Conservation (phyloP, 1,140 invertebrate genomes). For the Papilio aristodemus region DNA sequence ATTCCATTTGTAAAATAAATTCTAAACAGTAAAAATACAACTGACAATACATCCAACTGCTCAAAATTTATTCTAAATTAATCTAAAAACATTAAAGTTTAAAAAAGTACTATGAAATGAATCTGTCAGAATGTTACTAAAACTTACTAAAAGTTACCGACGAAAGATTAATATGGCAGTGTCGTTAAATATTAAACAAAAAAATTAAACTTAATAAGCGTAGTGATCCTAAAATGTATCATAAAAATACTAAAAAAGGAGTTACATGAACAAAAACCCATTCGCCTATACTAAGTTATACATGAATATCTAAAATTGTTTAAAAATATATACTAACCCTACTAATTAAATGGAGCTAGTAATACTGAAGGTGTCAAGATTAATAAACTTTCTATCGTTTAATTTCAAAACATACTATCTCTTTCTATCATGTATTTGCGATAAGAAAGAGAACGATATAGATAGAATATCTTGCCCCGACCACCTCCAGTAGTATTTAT, state of each 20-base stretch:
- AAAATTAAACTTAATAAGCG: slow-evolving; percentile 62
- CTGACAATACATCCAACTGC: slow-evolving; percentile 35
- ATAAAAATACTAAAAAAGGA: slow-evolving; percentile 36
- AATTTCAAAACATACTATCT: background rate
- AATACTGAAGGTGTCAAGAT: slow-evolving; percentile 7
- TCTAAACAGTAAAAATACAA: slow-evolving; percentile 36
- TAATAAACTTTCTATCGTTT: background rate
- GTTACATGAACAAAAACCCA: slow-evolving; percentile 19
- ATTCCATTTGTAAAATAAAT: slow-evolving; percentile 34
- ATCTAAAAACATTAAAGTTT: slow-evolving; percentile 35
- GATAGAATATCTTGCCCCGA: slow-evolving; percentile 18
- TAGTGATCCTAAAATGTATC: slow-evolving; percentile 53
- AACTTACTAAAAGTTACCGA: slow-evolving; percentile 35
- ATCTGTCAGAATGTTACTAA: slow-evolving; percentile 20
- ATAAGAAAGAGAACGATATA: slow-evolving; percentile 21
- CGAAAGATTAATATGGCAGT: slow-evolving; percentile 64
- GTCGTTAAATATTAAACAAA: slow-evolving; percentile 48
- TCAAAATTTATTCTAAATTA: slow-evolving; percentile 42
- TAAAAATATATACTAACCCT: slow-evolving; percentile 20
- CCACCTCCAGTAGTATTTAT: slow-evolving; percentile 17
- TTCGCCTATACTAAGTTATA: slow-evolving; percentile 31
- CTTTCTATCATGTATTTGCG: slow-evolving; percentile 1
- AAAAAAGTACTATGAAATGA: slow-evolving; percentile 24
- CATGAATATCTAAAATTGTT: slow-evolving; percentile 29
- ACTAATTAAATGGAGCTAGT: slow-evolving; percentile 1